phyloP scores from a whole-genome alignment of 2,113 vertebrate species.

The Scatophagus argus region DNA sequence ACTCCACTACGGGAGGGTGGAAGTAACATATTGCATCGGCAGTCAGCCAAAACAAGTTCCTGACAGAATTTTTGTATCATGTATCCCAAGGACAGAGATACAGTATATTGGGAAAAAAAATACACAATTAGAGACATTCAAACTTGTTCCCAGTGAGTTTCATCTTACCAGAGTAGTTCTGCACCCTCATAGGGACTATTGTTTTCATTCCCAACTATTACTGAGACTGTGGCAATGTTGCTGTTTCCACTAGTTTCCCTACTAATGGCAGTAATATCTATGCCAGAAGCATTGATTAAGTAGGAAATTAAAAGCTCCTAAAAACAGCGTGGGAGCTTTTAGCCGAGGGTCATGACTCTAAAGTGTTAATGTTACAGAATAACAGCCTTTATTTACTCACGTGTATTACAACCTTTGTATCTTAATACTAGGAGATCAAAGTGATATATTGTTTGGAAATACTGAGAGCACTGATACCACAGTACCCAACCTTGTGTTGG shows the following conservation, averaged over 20 bases:
- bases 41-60: no score
- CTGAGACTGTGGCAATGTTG: not conserved
- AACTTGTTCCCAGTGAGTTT: no score
- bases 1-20: no score
- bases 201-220: not conserved
- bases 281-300: not conserved
- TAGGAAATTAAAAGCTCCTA: not conserved
- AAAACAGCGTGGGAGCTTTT: not conserved
- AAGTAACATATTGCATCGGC: no score
- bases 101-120: no score
- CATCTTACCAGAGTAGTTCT: no score
- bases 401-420: not conserved
- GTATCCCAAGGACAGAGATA: no score
- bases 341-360: not conserved
- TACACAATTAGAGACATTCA: not conserved
- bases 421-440: not conserved
- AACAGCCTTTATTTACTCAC: not conserved
- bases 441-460: constrained; percentile 25
- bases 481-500: constrained; percentile 15
- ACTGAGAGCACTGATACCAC: constrained; percentile 3
- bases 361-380: not conserved
- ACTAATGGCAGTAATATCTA: not conserved
- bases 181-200: not conserved
- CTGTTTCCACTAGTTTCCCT: not conserved
- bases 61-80: no score